phyloP scores from a whole-genome alignment of 2,888 invertebrate genomes.

The Ormia ochracea region DNA sequence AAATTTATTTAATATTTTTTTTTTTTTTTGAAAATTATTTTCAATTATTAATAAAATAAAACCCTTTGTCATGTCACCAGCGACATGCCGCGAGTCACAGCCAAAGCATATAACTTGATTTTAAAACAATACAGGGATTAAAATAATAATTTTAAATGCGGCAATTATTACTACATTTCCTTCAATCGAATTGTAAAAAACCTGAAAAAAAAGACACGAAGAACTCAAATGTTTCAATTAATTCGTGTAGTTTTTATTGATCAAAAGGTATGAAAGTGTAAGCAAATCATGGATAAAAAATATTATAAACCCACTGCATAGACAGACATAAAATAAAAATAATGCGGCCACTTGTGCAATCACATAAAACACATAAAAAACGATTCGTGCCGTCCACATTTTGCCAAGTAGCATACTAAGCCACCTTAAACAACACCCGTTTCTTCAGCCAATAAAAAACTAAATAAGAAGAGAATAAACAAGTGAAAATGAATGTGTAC shows the following conservation, averaged over 20 bases:
- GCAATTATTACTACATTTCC: too few relatives aligned
- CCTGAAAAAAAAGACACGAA: neutral
- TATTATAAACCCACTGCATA: neutral
- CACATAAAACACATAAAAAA: slow-evolving; percentile 26
- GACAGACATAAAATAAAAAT: neutral
- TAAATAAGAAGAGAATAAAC: slow-evolving; percentile 45
- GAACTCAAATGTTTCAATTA: slow-evolving; percentile 37
- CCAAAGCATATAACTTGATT: too few relatives aligned
- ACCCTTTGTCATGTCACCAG: too few relatives aligned
- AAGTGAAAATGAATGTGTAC: slow-evolving; percentile 62
- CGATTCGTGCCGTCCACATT: slow-evolving; percentile 11
- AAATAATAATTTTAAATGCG: too few relatives aligned
- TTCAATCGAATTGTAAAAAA: too few relatives aligned
- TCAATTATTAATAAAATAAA: too few relatives aligned
- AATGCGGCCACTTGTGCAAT: slow-evolving; percentile 47
- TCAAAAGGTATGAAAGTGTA: slow-evolving; percentile 1
- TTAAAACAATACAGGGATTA: too few relatives aligned
- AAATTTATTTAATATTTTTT: too few relatives aligned
- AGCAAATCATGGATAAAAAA: slow-evolving; percentile 25
- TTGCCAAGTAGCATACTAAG: slow-evolving; percentile 48
- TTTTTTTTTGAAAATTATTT: too few relatives aligned
- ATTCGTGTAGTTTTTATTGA: neutral
- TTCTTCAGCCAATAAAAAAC: neutral
- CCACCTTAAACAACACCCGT: slow-evolving; percentile 57
- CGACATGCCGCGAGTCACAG: too few relatives aligned